Percentiles rank a stretch among this genome's conserved stretches.
Conservation (phyloP, 2,888 invertebrate species). For the Campoplex nolae region DNA sequence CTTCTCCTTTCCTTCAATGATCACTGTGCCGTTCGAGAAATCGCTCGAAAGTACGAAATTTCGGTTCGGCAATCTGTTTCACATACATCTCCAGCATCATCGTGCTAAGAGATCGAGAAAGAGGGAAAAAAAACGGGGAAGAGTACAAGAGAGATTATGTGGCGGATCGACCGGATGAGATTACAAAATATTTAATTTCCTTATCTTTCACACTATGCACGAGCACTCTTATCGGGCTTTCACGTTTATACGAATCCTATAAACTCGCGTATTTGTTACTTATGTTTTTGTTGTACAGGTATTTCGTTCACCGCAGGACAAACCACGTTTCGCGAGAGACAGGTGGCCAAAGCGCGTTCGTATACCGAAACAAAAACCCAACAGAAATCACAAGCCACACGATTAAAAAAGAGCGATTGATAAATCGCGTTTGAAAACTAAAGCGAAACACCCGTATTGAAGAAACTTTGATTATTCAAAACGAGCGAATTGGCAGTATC, state of each 20-base stretch:
- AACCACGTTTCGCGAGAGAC: slow-evolving; percentile 22
- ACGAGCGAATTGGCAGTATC: slow-evolving; percentile 36
- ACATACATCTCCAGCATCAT: slow-evolving; percentile 54
- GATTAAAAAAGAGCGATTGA: background rate
- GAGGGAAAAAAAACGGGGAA: background rate
- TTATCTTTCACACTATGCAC: slow-evolving; percentile 11
- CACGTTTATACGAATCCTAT: background rate
- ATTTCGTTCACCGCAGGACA: background rate
- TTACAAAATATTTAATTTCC: slow-evolving; percentile 6
- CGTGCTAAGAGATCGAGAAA: slow-evolving; percentile 23
- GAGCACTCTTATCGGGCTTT: background rate
- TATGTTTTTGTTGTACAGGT: background rate
- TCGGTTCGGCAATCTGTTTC: slow-evolving; percentile 49
- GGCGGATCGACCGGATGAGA: background rate
- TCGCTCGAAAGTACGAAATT: slow-evolving; percentile 56
- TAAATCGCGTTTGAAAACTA: background rate
- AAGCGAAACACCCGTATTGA: background rate
- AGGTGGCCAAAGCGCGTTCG: slow-evolving; percentile 30
- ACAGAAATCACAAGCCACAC: background rate
- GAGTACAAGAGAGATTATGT: background rate
- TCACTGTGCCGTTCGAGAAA: slow-evolving; percentile 62
- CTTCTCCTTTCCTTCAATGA: slow-evolving; percentile 36
- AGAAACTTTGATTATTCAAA: background rate
- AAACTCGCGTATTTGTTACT: background rate
- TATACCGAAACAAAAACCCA: slow-evolving; percentile 4